Conservation (phyloP, 2,113 vertebrate genomes). For the Polyodon spathula region DNA sequence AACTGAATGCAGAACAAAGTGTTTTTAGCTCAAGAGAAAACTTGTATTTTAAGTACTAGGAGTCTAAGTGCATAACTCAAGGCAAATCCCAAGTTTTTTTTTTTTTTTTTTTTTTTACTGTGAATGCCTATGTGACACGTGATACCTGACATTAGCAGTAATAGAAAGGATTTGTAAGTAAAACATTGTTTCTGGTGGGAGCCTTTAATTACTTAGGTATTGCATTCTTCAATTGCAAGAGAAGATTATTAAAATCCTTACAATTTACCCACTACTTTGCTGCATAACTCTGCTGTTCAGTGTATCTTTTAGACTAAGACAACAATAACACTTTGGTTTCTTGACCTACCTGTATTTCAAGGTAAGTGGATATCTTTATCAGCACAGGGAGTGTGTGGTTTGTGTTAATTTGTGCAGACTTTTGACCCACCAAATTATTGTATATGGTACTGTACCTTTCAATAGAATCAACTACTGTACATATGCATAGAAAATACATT, state of each 20-base stretch:
- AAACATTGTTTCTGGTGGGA: constrained; percentile 45
- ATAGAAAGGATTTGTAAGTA: constrained; percentile 56
- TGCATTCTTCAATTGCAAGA: constrained; percentile 37
- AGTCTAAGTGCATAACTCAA: background rate
- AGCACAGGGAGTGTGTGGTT: background rate
- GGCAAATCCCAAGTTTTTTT: background rate
- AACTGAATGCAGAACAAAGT: background rate
- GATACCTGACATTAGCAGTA: constrained; percentile 46
- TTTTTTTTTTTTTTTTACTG: too few relatives aligned
- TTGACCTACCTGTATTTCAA: background rate
- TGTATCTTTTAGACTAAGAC: constrained; percentile 4
- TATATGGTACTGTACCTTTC: too few relatives aligned
- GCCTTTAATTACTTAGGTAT: constrained; percentile 49
- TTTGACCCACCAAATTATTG: too few relatives aligned
- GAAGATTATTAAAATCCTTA: constrained; percentile 27
- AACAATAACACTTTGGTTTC: background rate
- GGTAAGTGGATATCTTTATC: background rate
- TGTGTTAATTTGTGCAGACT: too few relatives aligned
- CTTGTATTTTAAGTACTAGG: background rate
- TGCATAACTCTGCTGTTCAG: constrained; percentile 6
- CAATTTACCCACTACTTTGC: constrained; percentile 25
- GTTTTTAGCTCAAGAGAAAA: background rate
- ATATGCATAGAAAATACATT: too few relatives aligned
- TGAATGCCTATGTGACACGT: constrained; percentile 38
- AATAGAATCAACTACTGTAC: too few relatives aligned